phyloP scores from a whole-genome alignment of 2,888 invertebrate species.

The Serripes groenlandicus region DNA sequence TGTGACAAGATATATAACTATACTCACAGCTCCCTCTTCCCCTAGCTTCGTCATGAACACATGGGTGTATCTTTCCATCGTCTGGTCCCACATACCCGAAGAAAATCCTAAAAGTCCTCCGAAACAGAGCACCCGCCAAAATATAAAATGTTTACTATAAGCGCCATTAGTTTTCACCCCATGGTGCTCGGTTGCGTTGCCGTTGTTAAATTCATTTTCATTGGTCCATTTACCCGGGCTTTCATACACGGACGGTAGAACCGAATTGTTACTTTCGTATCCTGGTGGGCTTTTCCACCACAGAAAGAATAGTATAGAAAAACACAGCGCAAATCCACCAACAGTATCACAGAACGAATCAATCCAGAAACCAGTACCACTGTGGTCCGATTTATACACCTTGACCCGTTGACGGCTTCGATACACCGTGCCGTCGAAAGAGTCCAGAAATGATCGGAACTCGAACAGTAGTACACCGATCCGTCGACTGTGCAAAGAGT shows the following conservation, averaged over 20 bases:
- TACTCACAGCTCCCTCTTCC: slow-evolving; percentile 69
- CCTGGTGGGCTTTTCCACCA: slow-evolving; percentile 70
- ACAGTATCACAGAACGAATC: slow-evolving; percentile 94
- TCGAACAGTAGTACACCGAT: slow-evolving; percentile 93
- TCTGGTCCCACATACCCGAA: slow-evolving; percentile 79
- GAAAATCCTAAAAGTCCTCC: slow-evolving; percentile 74
- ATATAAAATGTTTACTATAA: slow-evolving; percentile 75
- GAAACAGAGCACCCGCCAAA: slow-evolving; percentile 78
- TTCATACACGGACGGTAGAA: slow-evolving; percentile 56
- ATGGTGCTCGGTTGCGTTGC: slow-evolving; percentile 58
- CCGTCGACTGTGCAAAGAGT: slow-evolving; percentile 91
- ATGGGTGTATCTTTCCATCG: slow-evolving; percentile 70
- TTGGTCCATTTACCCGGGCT: slow-evolving; percentile 18
- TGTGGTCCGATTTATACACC: slow-evolving; percentile 87
- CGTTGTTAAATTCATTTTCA: slow-evolving; percentile 28
- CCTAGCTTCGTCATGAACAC: slow-evolving; percentile 72
- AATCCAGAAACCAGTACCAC: slow-evolving; percentile 92
- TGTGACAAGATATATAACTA: no score
- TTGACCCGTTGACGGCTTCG: slow-evolving; percentile 88
- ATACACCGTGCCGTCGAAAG: slow-evolving; percentile 95
- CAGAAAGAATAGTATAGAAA: slow-evolving; percentile 87
- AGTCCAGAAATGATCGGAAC: slow-evolving; percentile 93
- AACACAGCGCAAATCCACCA: slow-evolving; percentile 87
- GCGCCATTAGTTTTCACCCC: slow-evolving; percentile 40
- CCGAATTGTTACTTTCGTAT: slow-evolving; percentile 49